These are phyloP conservation scores for Nothocercus nigrocapillus DNA, from an alignment of 2,113 vertebrate species.

Conservation along the genomic window DNA sequence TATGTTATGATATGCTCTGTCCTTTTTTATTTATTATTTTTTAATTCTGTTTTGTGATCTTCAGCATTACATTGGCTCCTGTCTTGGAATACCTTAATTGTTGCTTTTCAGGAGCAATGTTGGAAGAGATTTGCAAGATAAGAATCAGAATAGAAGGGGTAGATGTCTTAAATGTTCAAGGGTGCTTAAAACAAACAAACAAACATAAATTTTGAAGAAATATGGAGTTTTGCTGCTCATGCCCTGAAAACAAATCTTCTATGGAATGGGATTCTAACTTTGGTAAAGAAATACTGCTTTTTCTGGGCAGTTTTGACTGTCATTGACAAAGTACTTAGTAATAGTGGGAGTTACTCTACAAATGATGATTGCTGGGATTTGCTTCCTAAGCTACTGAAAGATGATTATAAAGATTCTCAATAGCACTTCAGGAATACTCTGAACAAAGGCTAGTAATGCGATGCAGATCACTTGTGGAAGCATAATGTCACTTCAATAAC, in stretches of 20 bases:
- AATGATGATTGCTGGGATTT: not conserved
- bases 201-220: not conserved
- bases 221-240: not conserved
- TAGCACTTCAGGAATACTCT: not conserved
- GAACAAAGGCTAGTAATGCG: not conserved
- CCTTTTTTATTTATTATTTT: not conserved
- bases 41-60: not conserved
- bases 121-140: not conserved
- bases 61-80: not conserved
- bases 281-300: not conserved
- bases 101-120: not conserved
- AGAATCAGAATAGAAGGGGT: not conserved
- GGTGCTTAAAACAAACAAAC: not conserved
- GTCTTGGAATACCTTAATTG: not conserved
- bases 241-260: not conserved
- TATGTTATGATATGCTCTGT: not conserved
- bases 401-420: not conserved
- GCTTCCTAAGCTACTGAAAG: not conserved
- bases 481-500: not conserved
- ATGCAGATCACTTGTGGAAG: not conserved
- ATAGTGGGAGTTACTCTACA: not conserved
- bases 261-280: not conserved
- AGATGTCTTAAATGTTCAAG: not conserved
- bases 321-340: not conserved
- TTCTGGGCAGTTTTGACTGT: not conserved